A percentile compares a stretch with the other conserved stretches of the same genome.
Conservation (phyloP, 2,888 invertebrate genomes). For the Trissonchulus sp. region DNA sequence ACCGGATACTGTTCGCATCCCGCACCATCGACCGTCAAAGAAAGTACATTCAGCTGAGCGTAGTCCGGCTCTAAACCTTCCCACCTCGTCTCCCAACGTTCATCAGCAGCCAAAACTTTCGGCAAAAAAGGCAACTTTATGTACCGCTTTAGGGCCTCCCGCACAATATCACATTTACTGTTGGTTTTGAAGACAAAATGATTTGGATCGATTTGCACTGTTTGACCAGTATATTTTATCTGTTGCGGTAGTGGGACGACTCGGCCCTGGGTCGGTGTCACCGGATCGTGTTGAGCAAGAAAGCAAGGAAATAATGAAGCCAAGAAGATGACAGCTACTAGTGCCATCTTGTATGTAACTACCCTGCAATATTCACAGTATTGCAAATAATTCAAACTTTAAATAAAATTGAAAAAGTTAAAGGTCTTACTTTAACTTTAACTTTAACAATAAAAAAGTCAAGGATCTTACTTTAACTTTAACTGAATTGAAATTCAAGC, state of each 20-base stretch:
- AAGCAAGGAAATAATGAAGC: too few relatives aligned
- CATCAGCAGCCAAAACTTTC: neutral
- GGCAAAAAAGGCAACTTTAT: neutral
- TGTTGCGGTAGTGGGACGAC: slow-evolving; percentile 10
- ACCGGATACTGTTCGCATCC: slow-evolving; percentile 8
- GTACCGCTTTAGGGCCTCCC: slow-evolving; percentile 9
- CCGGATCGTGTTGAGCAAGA: too few relatives aligned
- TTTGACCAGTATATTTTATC: neutral
- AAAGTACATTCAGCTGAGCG: neutral
- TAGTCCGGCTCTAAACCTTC: neutral
- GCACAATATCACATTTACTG: slow-evolving; percentile 6
- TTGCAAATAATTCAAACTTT: too few relatives aligned
- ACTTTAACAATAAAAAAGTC: too few relatives aligned
- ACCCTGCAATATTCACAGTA: too few relatives aligned
- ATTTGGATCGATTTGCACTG: neutral
- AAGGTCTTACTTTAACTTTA: too few relatives aligned
- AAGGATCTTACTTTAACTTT: too few relatives aligned
- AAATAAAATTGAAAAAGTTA: too few relatives aligned
- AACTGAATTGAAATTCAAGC: too few relatives aligned
- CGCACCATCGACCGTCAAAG: neutral
- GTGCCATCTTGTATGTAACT: too few relatives aligned
- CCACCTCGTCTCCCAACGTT: neutral
- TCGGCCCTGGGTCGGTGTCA: slow-evolving; percentile 1
- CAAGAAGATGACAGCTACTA: too few relatives aligned
- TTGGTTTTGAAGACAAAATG: neutral